These are phyloP conservation scores for Drosophila flavopinicola DNA, from an alignment of 2,888 invertebrate genomes.

Conservation along the genomic window DNA sequence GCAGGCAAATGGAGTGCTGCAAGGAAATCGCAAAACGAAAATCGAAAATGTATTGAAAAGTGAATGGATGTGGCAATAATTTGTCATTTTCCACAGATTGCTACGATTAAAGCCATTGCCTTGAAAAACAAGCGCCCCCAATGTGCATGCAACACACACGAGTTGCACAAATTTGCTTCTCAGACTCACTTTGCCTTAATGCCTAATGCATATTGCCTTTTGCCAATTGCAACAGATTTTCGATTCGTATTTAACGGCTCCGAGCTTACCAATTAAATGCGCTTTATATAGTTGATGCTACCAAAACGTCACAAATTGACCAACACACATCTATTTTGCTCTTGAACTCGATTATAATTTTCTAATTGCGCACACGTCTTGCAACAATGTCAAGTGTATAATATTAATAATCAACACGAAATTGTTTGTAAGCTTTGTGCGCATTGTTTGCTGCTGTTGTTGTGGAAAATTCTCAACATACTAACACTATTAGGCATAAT, in stretches of 20 bases:
- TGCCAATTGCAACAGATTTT: conserved; percentile 18
- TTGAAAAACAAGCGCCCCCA: conserved; percentile 44
- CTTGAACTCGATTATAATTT: conserved; percentile 70
- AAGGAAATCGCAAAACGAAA: conserved; percentile 18
- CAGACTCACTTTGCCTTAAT: conserved; percentile 59
- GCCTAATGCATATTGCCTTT: conserved; percentile 22
- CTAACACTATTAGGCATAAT: conserved; percentile 37
- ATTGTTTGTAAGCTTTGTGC: conserved; percentile 42
- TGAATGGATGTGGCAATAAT: conserved; percentile 31
- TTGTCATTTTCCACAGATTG: conserved; percentile 37
- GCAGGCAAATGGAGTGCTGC: conserved; percentile 72
- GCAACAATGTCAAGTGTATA: conserved; percentile 72
- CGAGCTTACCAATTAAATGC: conserved; percentile 66
- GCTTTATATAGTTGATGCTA: conserved; percentile 67
- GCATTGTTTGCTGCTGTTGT: conserved; percentile 24
- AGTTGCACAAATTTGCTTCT: conserved; percentile 28
- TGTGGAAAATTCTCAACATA: conserved; percentile 51
- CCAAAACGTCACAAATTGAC: conserved; percentile 3
- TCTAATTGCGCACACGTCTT: conserved; percentile 43
- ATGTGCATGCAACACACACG: conserved; percentile 30
- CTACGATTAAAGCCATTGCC: conserved; percentile 35
- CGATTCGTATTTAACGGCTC: conserved; percentile 20
- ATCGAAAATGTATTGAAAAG: background rate
- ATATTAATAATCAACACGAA: conserved; percentile 39
- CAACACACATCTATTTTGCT: conserved; percentile 32